These are phyloP conservation scores for Eucriotettix oculatus DNA, from an alignment of 2,888 invertebrate genomes.

Conservation along the genomic window DNA sequence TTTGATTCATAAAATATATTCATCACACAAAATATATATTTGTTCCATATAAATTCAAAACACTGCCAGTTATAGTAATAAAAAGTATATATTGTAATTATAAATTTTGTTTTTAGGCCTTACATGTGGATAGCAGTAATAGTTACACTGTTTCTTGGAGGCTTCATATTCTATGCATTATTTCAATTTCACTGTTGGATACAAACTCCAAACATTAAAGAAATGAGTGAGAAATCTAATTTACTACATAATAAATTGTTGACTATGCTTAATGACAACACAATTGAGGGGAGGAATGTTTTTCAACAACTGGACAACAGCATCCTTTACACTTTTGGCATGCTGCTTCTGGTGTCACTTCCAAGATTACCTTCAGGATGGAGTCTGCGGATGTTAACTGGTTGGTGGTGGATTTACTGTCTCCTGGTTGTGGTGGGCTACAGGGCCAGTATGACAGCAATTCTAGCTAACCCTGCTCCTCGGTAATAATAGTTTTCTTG, in stretches of 20 bases:
- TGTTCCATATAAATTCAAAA: too few species aligned
- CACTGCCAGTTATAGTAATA: too few species aligned
- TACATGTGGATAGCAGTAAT: slow-evolving; percentile 61
- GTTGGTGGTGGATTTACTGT: slow-evolving; percentile 79
- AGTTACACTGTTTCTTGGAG: slow-evolving; percentile 45
- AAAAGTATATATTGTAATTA: too few species aligned
- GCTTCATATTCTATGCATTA: slow-evolving; percentile 45
- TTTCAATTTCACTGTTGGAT: slow-evolving; percentile 34
- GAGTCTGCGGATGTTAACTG: slow-evolving; percentile 64
- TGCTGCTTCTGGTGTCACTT: slow-evolving; percentile 61
- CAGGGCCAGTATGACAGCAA: slow-evolving; percentile 70
- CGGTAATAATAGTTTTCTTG: slow-evolving; percentile 27
- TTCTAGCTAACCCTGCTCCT: slow-evolving; percentile 59
- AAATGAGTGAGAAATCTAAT: background rate
- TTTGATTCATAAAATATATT: too few species aligned
- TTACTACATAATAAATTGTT: background rate
- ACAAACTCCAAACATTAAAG: slow-evolving; percentile 2
- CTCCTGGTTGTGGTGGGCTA: slow-evolving; percentile 64
- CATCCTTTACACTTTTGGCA: slow-evolving; percentile 50
- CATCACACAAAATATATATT: too few species aligned
- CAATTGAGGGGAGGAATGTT: slow-evolving; percentile 38
- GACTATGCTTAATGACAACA: slow-evolving; percentile 8
- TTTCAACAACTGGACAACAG: slow-evolving; percentile 43
- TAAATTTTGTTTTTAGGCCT: slow-evolving; percentile 27
- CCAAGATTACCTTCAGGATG: slow-evolving; percentile 59